Percentiles rank a stretch among this genome's conserved stretches.
phyloP scores from a whole-genome alignment of 2,113 vertebrate genomes.

The Gallinago undulata region DNA sequence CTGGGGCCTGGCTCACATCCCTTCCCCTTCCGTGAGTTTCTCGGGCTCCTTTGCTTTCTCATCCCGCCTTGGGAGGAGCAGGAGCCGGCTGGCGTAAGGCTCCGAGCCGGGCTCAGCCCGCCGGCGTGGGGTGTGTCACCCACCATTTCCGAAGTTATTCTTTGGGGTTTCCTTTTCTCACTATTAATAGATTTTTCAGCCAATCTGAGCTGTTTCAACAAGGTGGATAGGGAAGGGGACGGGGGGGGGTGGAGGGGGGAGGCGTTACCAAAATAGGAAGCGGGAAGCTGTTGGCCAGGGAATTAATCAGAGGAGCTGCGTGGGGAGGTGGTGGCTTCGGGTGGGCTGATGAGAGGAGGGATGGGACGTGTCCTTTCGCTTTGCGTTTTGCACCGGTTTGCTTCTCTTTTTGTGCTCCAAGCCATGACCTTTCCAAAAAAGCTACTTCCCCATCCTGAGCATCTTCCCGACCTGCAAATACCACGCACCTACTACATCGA shows the following conservation, averaged over 20 bases:
- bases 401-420: not conserved
- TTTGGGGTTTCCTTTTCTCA: slow-evolving; percentile 73
- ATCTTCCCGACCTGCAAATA: not conserved
- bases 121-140: slow-evolving; percentile 47
- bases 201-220: slow-evolving; percentile 43
- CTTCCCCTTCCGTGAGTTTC: slow-evolving; percentile 11
- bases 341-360: not conserved
- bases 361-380: not conserved
- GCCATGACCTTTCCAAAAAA: not conserved
- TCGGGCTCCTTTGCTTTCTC: slow-evolving; percentile 3
- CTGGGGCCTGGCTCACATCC: slow-evolving; percentile 10
- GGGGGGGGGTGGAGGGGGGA: not conserved
- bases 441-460: not conserved
- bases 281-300: slow-evolving; percentile 12
- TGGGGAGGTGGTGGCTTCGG: not conserved
- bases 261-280: slow-evolving; percentile 30
- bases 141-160: slow-evolving; percentile 78
- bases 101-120: not conserved
- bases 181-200: slow-evolving; percentile 78
- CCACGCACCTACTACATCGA: rapidly evolving
- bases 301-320: not conserved
- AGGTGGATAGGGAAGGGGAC: not conserved
- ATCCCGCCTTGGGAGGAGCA: slow-evolving; percentile 38
- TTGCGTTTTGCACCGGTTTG: not conserved
- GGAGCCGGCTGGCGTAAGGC: not conserved